Percentiles rank a stretch among this genome's conserved stretches.
These are phyloP conservation scores for Pseudorasbora parva DNA, from an alignment of 2,113 vertebrate species.

Conservation along the genomic window DNA sequence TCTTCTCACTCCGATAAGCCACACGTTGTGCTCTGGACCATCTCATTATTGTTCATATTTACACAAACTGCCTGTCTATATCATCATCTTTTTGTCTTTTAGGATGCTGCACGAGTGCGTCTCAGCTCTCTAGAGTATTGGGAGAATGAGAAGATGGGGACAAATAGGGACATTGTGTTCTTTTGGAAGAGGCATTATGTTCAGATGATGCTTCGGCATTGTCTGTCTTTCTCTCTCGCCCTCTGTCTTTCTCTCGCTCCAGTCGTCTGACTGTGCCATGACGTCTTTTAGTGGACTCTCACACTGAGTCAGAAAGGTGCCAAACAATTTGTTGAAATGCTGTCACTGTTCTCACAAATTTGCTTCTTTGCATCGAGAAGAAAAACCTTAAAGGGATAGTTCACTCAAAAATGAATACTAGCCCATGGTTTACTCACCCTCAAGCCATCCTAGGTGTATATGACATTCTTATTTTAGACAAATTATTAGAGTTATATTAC, in stretches of 20 bases:
- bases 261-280: constrained; percentile 27
- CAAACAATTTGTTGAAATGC: constrained; percentile 31
- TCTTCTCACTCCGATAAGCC: constrained; percentile 5
- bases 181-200: constrained; percentile 34
- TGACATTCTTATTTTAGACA: no score
- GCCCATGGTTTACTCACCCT: no score
- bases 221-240: constrained; percentile 28
- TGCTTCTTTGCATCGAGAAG: not conserved
- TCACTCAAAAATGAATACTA: no score
- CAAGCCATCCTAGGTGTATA: no score
- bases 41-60: constrained; percentile 39
- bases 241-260: constrained; percentile 9
- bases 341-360: constrained; percentile 33
- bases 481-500: no score
- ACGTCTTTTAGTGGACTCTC: constrained; percentile 48
- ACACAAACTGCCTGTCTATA: constrained; percentile 17
- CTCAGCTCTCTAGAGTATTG: constrained; percentile 18
- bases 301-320: constrained; percentile 50
- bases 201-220: constrained; percentile 37
- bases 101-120: not conserved
- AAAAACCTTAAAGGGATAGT: not conserved
- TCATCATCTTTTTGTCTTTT: not conserved
- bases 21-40: constrained; percentile 4
- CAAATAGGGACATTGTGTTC: constrained; percentile 52
- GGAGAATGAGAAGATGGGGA: constrained; percentile 36